Evolutionary conservation across 2,888 invertebrate species (phyloP).

Genomic region (Limnephilus rhombicus): DNA sequence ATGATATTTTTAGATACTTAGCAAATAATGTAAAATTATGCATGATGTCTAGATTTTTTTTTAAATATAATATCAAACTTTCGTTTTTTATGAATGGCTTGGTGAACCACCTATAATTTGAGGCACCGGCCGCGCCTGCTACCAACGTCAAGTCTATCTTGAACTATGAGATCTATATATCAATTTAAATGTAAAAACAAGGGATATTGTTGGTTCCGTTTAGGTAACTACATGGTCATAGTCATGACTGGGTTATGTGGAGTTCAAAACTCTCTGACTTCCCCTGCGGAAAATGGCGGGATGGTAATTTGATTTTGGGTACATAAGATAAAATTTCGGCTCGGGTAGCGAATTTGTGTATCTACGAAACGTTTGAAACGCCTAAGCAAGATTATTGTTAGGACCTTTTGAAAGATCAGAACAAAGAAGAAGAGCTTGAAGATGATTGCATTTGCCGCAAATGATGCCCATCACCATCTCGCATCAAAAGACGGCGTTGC

Average conservation of each 20-base stretch:
- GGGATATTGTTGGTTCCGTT: too few relatives aligned
- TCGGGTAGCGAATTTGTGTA: background rate
- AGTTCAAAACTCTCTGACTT: background rate
- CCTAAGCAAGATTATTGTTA: background rate
- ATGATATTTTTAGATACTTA: too few relatives aligned
- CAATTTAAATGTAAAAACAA: background rate
- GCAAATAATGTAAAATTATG: too few relatives aligned
- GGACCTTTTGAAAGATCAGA: background rate
- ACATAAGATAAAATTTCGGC: background rate
- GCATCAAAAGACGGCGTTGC: constrained; percentile 9
- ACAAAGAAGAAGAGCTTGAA: constrained; percentile 29
- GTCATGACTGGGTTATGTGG: background rate
- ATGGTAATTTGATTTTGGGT: background rate
- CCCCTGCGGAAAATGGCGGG: background rate
- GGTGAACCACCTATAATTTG: too few relatives aligned
- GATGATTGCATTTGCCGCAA: background rate
- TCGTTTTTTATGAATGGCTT: too few relatives aligned
- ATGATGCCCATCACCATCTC: constrained; percentile 10
- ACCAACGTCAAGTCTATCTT: too few relatives aligned
- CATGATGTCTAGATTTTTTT: too few relatives aligned
- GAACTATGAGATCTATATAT: too few relatives aligned
- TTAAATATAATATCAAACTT: too few relatives aligned
- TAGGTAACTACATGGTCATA: too few relatives aligned
- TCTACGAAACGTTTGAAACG: too few relatives aligned
- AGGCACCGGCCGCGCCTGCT: too few relatives aligned